Evolutionary conservation across 2,113 vertebrate genomes (phyloP), one percentile per base, ranked within the genome.

Genomic region (Candoia aspera): DNA sequence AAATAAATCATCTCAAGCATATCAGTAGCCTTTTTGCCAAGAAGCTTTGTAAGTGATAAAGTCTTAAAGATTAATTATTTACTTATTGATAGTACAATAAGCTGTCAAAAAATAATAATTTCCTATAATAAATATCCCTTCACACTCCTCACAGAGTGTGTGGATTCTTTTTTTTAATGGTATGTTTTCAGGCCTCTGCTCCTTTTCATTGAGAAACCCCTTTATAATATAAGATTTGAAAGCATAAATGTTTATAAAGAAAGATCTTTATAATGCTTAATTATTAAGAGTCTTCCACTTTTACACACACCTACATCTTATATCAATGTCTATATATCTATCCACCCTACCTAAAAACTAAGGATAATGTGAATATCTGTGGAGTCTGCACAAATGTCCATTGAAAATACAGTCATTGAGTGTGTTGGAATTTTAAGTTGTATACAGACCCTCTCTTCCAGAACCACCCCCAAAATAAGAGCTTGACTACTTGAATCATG

Each of bases 21-120:
- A 93, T 91, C 84, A 95, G 93, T 83, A 95, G 68, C 91, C 59
- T 79, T 93, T 89, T 94, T 96, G 90, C 86, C 46, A 90, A 94
- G 64, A 95, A 86, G 95, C 95, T 68, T 95, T 90, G 91, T 93
- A 96, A 92, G 84, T 92, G 37, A 91, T 60, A 86, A 92, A 93
- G 84, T 1, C 59, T n/a, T 90, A 89, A 79, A 90, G 95, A 88
- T 26, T n/a, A 93, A 46, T 0, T 55, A 92, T 89, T 91, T 95
- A 58, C 85, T 92, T 94, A 84, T 88, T 87, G 90, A 94, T n/a
- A 59, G 68, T 92, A 91, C 90, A 90, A 23, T 84, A 86, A 64
- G 91, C 90, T 95, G 21, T 93, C 29, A 94, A 94, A 96, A 89
- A 24, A 93, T 91, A 15, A 86, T 91, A 55, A 42, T 90, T 95